Evolutionary conservation across 2,113 vertebrate species (phyloP), one percentile per base, ranked within the genome.

Genomic region (Calyptomena viridis): DNA sequence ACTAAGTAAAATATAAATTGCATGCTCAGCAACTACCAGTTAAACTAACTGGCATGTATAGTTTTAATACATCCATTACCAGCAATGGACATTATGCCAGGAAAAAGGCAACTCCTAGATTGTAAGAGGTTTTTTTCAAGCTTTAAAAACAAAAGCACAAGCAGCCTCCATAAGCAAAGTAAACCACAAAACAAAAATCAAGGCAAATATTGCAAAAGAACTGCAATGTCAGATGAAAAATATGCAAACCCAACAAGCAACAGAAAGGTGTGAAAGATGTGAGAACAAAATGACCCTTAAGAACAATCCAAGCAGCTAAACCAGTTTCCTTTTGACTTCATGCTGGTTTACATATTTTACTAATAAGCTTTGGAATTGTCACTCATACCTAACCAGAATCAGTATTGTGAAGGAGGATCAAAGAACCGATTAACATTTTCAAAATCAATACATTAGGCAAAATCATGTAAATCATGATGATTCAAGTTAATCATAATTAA

Each of bases 151-250:
- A 89, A 93, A 93, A 88, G 87, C 60, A 88, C 64, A 90, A 80
- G 94, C 97, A 98, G 97, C 89, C 58, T 97, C 76, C 78, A 75
- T 84, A 96, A 97, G 88, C 94, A 90, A 94, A 96, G 90, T 56
- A 93, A 97, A 87, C 64, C 85, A 84, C 74, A 59, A 83, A 89
- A 96, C 77, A 96, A 96, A 96, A 94, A 90, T 84, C 62, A 95
- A 88, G 49, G 97, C 85, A 96, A 92, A 96, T 89, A 95, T 85
- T 90, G 95, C 64, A 94, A 97, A 97, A 97, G 93, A 96, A 96
- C 84, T 96, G 93, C 94, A 93, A 96, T 96, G 97, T 98, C 98
- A 98, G 97, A 96, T 96, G 96, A 96, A 95, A 97, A 92, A 64
- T 94, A 93, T 90, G 96, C 90, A 96, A 97, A 89, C 90, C 68